Evolutionary conservation across 2,888 invertebrate genomes (phyloP), one percentile per base, ranked within the genome.

Genomic region (Cheilosia impressa): DNA sequence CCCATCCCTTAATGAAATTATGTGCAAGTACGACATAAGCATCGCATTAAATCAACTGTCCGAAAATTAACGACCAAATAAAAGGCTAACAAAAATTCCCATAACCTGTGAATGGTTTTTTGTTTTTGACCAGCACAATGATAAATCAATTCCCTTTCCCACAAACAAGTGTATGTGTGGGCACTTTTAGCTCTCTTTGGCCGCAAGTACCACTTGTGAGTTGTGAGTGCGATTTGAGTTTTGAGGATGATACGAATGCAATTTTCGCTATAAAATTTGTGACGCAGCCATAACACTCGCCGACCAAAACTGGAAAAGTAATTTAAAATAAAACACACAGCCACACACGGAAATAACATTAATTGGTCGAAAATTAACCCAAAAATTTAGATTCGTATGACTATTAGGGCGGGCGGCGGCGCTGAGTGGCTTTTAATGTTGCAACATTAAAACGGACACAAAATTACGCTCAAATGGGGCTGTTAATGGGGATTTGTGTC

Each of bases 11-110:
- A 15, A 9, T 41, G 22, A 47, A 22, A 71, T 58, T 76, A 69
- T 81, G 58, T 71, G 57, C 68, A 71, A 80, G 71, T 66, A 80
- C 80, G 75, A 84, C 84, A 84, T 80, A 75, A 84, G 84, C 69
- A 76, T 76, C 80, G 75, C 84, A 84, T 84, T 84, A 84, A 84
- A 84, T 84, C 84, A 84, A 79, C 79, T 80, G 84, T 79, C 80
- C 75, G 80, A 79, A 71, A 84, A 84, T 84, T 75, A 84, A 84
- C 75, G 80, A 69, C 80, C 79, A 79, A 75, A 84, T 80, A 80
- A 84, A 79, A 62, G 43, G 31, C 60, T 38, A 60, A 50, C 4
- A 31, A 31, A 76, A 82, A 76, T 62, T 55, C 43, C 55, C 47
- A 76, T 53, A 66, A 65, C 58, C 53, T 57, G 34, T 66, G 75